phyloP scores from a whole-genome alignment of 2,888 invertebrate species.

The Helicoverpa assulta region DNA sequence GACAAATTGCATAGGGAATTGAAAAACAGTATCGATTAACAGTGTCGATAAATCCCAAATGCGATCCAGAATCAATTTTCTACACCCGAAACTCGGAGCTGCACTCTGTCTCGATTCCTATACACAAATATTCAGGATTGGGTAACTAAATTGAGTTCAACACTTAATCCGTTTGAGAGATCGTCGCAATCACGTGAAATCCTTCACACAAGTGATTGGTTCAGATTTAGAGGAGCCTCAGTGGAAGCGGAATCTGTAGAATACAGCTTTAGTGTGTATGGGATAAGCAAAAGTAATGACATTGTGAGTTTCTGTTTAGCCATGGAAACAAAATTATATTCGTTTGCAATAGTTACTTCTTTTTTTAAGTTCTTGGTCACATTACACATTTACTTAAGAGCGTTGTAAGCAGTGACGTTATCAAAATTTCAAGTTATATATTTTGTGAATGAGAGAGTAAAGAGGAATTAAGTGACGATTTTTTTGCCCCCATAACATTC shows the following conservation, averaged over 20 bases:
- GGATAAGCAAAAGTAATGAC: background rate
- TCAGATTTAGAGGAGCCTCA: constrained; percentile 21
- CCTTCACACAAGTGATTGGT: constrained; percentile 38
- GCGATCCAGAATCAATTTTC: background rate
- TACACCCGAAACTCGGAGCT: background rate
- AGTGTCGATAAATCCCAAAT: background rate
- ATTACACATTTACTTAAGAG: too few relatives aligned
- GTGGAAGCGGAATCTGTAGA: constrained; percentile 17
- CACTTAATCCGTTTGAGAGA: constrained; percentile 41
- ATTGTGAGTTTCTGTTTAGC: too few relatives aligned
- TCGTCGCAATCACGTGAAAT: constrained; percentile 41
- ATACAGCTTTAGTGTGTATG: background rate
- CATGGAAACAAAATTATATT: too few relatives aligned
- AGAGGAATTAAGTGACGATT: too few relatives aligned
- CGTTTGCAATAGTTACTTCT: too few relatives aligned
- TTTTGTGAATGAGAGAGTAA: too few relatives aligned
- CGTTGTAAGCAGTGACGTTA: too few relatives aligned
- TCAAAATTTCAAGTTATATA: too few relatives aligned
- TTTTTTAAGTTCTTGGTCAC: too few relatives aligned
- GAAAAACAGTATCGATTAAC: background rate
- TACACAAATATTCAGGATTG: constrained; percentile 19
- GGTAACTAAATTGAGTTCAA: constrained; percentile 20
- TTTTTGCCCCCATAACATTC: too few relatives aligned
- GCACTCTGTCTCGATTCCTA: constrained; percentile 9
- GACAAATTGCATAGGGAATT: background rate